These are phyloP conservation scores for Leptopterna dolabrata DNA, from an alignment of 2,888 invertebrate species.

Conservation along the genomic window DNA sequence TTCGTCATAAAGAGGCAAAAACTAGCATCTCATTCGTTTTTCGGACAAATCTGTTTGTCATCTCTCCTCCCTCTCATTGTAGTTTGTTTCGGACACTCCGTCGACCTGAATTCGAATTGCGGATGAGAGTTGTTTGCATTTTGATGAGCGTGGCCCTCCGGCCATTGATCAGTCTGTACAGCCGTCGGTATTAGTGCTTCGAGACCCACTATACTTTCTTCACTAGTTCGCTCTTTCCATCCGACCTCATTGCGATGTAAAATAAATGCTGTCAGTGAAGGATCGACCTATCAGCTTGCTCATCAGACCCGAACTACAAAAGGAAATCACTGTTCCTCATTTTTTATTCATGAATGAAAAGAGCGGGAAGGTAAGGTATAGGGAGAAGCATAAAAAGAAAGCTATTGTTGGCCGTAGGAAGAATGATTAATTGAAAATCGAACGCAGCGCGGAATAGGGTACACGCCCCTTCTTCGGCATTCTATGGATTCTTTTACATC, in stretches of 20 bases:
- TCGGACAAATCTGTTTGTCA: not conserved
- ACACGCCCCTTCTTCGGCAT: too few species aligned
- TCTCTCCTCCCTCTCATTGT: not conserved
- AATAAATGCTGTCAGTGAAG: constrained; percentile 47
- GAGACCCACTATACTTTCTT: not conserved
- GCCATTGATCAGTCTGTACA: constrained; percentile 37
- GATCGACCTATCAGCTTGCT: constrained; percentile 38
- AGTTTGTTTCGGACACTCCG: not conserved
- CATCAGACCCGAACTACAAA: constrained; percentile 46
- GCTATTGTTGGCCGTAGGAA: constrained; percentile 33
- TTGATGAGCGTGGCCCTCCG: constrained; percentile 16
- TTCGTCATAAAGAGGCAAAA: too few species aligned
- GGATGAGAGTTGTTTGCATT: constrained; percentile 20
- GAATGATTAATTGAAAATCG: constrained; percentile 52
- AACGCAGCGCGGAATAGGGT: not conserved
- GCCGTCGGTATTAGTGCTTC: constrained; percentile 20
- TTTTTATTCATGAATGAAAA: constrained; percentile 48
- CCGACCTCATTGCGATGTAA: constrained; percentile 43
- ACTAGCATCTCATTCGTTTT: not conserved
- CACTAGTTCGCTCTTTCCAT: not conserved
- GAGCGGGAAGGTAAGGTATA: constrained; percentile 13
- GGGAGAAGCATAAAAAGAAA: constrained; percentile 30
- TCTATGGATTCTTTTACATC: not conserved
- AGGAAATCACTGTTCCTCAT: constrained; percentile 48
- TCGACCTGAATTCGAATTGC: not conserved